phyloP scores from a whole-genome alignment of 2,113 vertebrate genomes.

The Stictonetta naevosa region DNA sequence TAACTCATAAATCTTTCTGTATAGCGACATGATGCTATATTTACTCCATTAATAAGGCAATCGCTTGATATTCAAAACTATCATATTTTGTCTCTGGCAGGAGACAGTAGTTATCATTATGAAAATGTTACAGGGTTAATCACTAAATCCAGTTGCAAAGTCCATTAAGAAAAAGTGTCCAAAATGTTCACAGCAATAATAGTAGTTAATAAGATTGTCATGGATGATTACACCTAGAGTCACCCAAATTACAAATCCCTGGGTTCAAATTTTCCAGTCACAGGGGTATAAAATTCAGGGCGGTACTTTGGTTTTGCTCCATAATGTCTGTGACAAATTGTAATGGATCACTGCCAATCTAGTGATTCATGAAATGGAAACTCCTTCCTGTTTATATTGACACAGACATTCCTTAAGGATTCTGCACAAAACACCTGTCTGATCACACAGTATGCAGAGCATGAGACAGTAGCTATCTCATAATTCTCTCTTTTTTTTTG shows the following conservation, averaged over 20 bases:
- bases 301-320: neutral
- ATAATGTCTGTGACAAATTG: neutral
- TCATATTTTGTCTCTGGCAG: neutral
- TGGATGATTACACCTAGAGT: neutral
- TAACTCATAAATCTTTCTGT: neutral
- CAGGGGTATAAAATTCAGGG: neutral
- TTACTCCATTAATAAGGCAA: neutral
- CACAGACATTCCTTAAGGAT: neutral
- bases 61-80: neutral
- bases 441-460: neutral
- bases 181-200: neutral
- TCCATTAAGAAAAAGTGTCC: neutral
- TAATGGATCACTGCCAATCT: slow-evolving; percentile 31
- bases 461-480: neutral
- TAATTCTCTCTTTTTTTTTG: neutral
- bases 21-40: neutral
- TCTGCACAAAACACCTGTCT: slow-evolving; percentile 25
- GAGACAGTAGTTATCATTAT: neutral
- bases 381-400: slow-evolving; percentile 8
- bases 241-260: neutral
- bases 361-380: slow-evolving; percentile 40
- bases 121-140: neutral
- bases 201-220: neutral
- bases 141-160: neutral
- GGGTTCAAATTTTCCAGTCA: slow-evolving; percentile 6